Conservation (phyloP, 2,888 invertebrate genomes). For the Orthosia incerta region DNA sequence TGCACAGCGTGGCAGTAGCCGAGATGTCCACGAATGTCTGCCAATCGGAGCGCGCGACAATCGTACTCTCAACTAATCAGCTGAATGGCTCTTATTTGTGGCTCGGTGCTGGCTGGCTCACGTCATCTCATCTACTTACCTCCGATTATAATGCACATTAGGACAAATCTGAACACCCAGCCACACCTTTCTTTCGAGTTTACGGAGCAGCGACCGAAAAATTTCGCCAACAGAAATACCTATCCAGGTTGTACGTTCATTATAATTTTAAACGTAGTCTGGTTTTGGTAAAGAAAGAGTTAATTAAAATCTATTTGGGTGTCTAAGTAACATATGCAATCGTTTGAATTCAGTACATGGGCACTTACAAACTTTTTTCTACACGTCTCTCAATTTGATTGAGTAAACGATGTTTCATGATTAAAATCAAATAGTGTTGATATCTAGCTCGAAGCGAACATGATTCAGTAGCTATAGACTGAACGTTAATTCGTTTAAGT, state of each 20-base stretch:
- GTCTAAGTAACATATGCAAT: background rate
- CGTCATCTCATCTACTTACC: slow-evolving; percentile 41
- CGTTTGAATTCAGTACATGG: background rate
- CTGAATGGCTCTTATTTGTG: slow-evolving; percentile 60
- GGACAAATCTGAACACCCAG: slow-evolving; percentile 19
- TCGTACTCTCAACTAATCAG: slow-evolving; percentile 70
- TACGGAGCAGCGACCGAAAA: background rate
- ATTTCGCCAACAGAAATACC: background rate
- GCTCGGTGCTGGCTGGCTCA: slow-evolving; percentile 34
- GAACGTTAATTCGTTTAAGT: slow-evolving; percentile 37
- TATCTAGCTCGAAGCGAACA: background rate
- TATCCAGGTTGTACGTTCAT: too few species aligned
- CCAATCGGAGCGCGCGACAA: slow-evolving; percentile 74
- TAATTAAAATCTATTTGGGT: slow-evolving; percentile 6
- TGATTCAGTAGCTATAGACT: slow-evolving; percentile 3
- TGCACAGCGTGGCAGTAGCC: slow-evolving; percentile 55
- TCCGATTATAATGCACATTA: slow-evolving; percentile 6
- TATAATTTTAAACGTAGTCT: too few species aligned
- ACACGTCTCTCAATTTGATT: background rate
- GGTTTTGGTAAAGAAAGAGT: background rate
- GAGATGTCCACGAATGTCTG: slow-evolving; percentile 62
- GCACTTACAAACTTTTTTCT: background rate
- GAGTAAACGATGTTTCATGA: background rate
- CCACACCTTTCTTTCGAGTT: background rate
- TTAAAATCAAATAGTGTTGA: slow-evolving; percentile 20